These are phyloP conservation scores for Pachymerium ferrugineum DNA, from an alignment of 2,888 invertebrate genomes.

Conservation along the genomic window DNA sequence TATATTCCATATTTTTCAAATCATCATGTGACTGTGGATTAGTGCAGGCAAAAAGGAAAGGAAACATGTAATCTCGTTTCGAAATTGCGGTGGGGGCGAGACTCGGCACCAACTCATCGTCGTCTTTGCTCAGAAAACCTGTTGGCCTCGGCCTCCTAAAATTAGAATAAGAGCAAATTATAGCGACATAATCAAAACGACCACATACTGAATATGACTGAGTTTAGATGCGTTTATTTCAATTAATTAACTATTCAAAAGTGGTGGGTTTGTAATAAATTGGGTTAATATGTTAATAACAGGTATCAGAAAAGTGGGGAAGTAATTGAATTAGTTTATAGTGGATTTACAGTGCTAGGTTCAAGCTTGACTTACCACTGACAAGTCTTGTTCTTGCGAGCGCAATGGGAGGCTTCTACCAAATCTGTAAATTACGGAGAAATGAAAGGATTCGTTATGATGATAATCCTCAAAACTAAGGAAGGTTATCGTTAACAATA, in stretches of 20 bases:
- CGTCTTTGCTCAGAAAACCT: neutral
- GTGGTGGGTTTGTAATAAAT: no score
- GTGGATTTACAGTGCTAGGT: neutral
- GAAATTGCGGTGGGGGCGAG: no score
- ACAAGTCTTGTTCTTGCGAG: neutral
- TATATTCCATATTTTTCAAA: neutral
- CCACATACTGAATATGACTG: neutral
- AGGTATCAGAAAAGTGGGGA: neutral
- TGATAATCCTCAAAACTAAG: neutral
- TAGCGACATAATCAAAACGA: neutral
- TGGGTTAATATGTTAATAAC: no score
- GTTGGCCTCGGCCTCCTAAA: neutral
- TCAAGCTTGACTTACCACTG: neutral
- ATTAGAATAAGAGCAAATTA: neutral
- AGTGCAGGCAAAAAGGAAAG: neutral
- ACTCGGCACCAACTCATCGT: neutral
- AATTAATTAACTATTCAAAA: neutral
- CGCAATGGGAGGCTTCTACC: slow-evolving; percentile 9
- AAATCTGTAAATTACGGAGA: neutral
- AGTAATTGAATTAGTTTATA: neutral
- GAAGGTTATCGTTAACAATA: neutral
- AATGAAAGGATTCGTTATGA: neutral
- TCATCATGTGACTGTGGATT: neutral
- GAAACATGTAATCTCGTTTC: neutral
- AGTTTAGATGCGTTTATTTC: neutral